These are phyloP conservation scores for Chrysomela aeneicollis DNA, from an alignment of 2,888 invertebrate genomes.

Conservation along the genomic window DNA sequence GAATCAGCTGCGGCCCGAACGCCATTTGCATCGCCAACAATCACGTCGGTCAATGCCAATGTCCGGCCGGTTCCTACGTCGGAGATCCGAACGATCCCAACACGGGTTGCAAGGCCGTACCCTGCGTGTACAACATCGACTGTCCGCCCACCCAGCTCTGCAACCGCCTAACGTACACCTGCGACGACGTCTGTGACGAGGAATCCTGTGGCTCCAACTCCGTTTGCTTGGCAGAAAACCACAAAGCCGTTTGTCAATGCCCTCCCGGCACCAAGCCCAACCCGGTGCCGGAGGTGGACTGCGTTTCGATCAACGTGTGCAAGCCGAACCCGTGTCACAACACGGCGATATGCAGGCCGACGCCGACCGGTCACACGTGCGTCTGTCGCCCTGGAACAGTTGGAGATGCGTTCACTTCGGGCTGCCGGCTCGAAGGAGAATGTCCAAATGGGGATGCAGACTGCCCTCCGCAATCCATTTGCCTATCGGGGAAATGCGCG, in stretches of 20 bases:
- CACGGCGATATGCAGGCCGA: slow-evolving; percentile 78
- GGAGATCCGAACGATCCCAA: slow-evolving; percentile 83
- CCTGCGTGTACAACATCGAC: slow-evolving; percentile 87
- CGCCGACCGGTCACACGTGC: slow-evolving; percentile 73
- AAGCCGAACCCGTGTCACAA: slow-evolving; percentile 82
- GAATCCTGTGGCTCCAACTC: slow-evolving; percentile 87
- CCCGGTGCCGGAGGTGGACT: slow-evolving; percentile 85
- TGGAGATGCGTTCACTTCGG: slow-evolving; percentile 78
- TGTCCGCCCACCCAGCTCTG: slow-evolving; percentile 83
- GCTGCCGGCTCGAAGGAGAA: slow-evolving; percentile 81
- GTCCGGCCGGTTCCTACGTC: slow-evolving; percentile 85
- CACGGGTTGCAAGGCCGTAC: slow-evolving; percentile 79
- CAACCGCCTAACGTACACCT: slow-evolving; percentile 82
- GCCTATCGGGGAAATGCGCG: slow-evolving; percentile 74
- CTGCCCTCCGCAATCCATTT: slow-evolving; percentile 79
- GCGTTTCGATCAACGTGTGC: slow-evolving; percentile 76
- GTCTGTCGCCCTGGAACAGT: slow-evolving; percentile 79
- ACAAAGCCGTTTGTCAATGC: slow-evolving; percentile 84
- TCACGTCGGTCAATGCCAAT: slow-evolving; percentile 88
- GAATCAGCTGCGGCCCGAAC: slow-evolving; percentile 81
- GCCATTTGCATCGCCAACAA: slow-evolving; percentile 90
- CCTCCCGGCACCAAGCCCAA: slow-evolving; percentile 83
- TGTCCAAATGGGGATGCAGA: slow-evolving; percentile 77
- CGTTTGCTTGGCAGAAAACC: slow-evolving; percentile 86
- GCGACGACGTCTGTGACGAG: slow-evolving; percentile 81